phyloP scores from a whole-genome alignment of 2,888 invertebrate genomes.

The Trissolcus japonicus region DNA sequence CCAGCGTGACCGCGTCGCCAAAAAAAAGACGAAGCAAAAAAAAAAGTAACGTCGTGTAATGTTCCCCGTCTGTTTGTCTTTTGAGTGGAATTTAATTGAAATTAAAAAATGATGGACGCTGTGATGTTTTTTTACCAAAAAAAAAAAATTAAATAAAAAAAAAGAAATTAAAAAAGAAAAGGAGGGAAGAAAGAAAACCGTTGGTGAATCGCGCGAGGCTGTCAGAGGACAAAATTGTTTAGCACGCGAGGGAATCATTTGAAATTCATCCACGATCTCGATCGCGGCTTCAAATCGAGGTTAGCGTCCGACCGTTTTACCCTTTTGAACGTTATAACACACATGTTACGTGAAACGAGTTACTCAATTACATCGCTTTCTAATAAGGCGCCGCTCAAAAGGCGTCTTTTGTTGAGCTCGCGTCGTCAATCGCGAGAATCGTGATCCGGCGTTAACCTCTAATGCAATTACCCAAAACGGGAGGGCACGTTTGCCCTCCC shows the following conservation, averaged over 20 bases:
- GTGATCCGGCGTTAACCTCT: conserved; percentile 18
- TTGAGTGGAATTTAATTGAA: conserved; percentile 46
- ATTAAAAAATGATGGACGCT: conserved; percentile 45
- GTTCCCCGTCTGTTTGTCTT: conserved; percentile 36
- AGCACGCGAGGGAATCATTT: conserved; percentile 26
- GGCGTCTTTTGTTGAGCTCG: conserved; percentile 22
- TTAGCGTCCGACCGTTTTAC: conserved; percentile 25
- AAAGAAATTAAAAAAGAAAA: neutral
- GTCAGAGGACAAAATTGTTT: conserved; percentile 16
- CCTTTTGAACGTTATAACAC: conserved; percentile 32
- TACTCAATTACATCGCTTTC: conserved; percentile 49
- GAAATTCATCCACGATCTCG: conserved; percentile 24
- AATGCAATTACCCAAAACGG: conserved; percentile 25
- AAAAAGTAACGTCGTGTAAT: conserved; percentile 24
- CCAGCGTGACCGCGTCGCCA: conserved; percentile 7
- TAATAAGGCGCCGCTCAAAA: conserved; percentile 32
- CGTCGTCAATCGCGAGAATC: conserved; percentile 30
- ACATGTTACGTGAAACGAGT: conserved; percentile 37
- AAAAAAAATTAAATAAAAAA: conserved; percentile 31
- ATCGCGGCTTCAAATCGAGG: conserved; percentile 25
- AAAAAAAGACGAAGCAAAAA: conserved; percentile 1
- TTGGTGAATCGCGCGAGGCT: neutral
- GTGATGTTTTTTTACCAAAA: conserved; percentile 33
- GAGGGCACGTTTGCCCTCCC: neutral
- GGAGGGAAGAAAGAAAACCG: conserved; percentile 6